Evolutionary conservation across 1,140 invertebrate species (phyloP).

Genomic region (Gonatopus flavifemur): DNA sequence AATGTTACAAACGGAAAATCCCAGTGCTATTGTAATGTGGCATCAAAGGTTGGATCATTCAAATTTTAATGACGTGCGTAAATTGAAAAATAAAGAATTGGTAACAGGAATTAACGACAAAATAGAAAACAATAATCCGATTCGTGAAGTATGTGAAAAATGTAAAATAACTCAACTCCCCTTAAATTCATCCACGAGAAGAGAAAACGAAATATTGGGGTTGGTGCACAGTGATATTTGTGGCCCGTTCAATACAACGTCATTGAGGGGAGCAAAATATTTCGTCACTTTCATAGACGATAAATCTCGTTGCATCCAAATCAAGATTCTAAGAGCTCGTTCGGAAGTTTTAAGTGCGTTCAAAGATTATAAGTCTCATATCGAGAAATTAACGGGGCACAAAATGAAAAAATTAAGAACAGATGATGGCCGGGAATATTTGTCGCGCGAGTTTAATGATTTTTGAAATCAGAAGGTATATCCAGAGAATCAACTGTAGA

Average conservation of each 20-base stretch:
- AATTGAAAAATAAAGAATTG: not conserved
- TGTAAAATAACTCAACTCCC: conserved; percentile 3
- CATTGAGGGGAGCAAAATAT: conserved; percentile 8
- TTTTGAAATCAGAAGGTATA: not conserved
- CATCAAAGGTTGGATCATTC: conserved; percentile 7
- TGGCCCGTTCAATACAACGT: conserved; percentile 17
- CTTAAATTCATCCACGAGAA: not conserved
- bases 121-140: not conserved
- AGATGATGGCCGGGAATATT: conserved; percentile 4
- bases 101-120: not conserved
- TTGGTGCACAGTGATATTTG: conserved; percentile 2
- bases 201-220: not conserved
- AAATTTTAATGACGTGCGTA: conserved; percentile 3
- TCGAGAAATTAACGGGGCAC: not conserved
- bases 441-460: not conserved
- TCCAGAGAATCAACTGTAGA: not conserved
- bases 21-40: conserved; percentile 33
- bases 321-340: too few species aligned
- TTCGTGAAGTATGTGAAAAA: too few species aligned
- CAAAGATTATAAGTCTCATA: not conserved
- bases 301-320: not conserved
- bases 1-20: conserved; percentile 31
- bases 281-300: conserved; percentile 7
- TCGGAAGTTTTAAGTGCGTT: not conserved
- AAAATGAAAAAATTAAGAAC: not conserved